Evolutionary conservation across 64 coral and sea anemone genomes (phyloP), one percentile per base, ranked within the genome.

Genomic region (Montipora sp.): DNA sequence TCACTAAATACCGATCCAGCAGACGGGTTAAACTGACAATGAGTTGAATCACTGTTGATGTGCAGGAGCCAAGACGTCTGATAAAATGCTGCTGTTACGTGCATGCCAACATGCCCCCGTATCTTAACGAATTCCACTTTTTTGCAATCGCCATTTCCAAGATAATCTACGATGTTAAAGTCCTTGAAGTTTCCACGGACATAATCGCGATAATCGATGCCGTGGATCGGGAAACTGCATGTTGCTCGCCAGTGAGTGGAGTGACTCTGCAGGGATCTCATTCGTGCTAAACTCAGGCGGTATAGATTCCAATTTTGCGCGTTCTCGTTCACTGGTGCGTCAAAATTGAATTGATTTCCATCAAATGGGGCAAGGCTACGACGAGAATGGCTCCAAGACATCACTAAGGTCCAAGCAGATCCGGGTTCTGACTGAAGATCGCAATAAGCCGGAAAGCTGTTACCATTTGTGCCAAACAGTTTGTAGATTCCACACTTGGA

Each of bases 121-220:
- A 96, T 89, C 24, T 86, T 96, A 27, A 96, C 68, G 16, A 79
- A 96, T n/a, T 96, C 95, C 19, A 96, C 90, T 14, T 73, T 46
- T 22, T 88, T 93, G 47, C 95, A 96, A 7, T 82, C 51, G 13
- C 75, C 80, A 22, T 1, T 6, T 12, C 77, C 92, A 73, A 60
- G 15, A 22, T 44, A 93, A 51, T 61, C 73, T 11, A 93, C 22
- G 15, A 93, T 73, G 47, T 93, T 61, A 23, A 88, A 93, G 44
- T 87, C 83, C 48, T 88, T 78, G 46, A 93, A 93, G 58, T 93
- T 93, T 9, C 83, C 84, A 16, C 91, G 83, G 67, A 87, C 84
- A 45, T 93, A 93, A 22, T 88, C 89, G 22, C 24, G 68, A 70
- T 51, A 82, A 80, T 80, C 23, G 1, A 92, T 57, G 8, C 84